These are phyloP conservation scores for Eupithecia vulgata DNA, from an alignment of 2,888 invertebrate species.

Conservation along the genomic window DNA sequence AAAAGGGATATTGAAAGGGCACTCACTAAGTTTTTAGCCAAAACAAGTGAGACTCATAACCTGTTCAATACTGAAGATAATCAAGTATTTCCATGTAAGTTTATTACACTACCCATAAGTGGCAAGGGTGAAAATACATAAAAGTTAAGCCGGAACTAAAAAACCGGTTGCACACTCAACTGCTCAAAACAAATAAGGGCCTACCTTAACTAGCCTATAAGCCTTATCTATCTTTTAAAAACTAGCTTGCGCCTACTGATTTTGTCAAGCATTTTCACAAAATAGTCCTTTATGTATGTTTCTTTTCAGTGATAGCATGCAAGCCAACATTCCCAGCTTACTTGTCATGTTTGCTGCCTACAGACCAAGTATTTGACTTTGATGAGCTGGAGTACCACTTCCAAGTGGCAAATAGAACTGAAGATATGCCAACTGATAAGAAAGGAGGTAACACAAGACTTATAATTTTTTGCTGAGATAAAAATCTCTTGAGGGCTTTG, in stretches of 20 bases:
- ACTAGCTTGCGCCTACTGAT: too few relatives aligned
- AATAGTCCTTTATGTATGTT: neutral
- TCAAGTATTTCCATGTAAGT: conserved; percentile 93
- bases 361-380: conserved; percentile 97
- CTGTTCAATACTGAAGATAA: conserved; percentile 95
- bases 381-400: conserved; percentile 92
- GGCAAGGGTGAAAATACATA: too few relatives aligned
- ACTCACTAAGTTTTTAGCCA: conserved; percentile 95
- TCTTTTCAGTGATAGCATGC: conserved; percentile 91
- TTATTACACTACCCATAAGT: neutral
- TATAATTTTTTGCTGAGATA: neutral
- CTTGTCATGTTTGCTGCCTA: conserved; percentile 92
- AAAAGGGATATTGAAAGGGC: conserved; percentile 97
- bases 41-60: conserved; percentile 95
- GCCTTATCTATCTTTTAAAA: too few relatives aligned
- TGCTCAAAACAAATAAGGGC: too few relatives aligned
- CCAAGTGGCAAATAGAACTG: conserved; percentile 86
- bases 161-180: too few relatives aligned
- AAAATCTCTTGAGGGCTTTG: neutral
- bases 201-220: too few relatives aligned
- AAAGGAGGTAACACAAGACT: conserved; percentile 60
- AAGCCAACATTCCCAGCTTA: conserved; percentile 93
- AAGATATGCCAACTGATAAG: conserved; percentile 84
- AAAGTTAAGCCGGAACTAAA: too few relatives aligned
- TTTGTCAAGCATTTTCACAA: too few relatives aligned